Percentiles rank a stretch among this genome's conserved stretches.
Conservation (phyloP, 1,140 invertebrate species). For the Ostrea denselamellosa region DNA sequence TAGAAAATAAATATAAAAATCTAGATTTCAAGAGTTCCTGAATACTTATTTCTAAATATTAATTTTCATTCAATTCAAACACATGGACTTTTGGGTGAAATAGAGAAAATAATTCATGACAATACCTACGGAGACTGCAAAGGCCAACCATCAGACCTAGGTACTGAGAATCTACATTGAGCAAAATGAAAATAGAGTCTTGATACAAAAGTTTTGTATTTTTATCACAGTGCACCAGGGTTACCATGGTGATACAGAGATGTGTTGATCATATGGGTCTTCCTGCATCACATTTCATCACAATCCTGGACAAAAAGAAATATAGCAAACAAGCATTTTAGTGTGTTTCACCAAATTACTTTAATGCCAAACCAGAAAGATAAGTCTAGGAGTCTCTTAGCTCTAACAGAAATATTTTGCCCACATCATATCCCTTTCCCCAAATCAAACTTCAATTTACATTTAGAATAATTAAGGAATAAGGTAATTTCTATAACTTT, state of each 20-base stretch:
- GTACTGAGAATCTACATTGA: background rate
- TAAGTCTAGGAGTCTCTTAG: background rate
- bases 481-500: too few species aligned
- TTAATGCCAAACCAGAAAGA: background rate
- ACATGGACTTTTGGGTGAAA: background rate
- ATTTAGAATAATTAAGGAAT: too few species aligned
- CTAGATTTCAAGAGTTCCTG: background rate
- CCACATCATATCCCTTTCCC: too few species aligned
- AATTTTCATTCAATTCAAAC: background rate
- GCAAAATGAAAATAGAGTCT: constrained; percentile 25
- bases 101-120: background rate
- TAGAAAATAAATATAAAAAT: background rate
- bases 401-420: too few species aligned
- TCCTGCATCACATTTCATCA: background rate
- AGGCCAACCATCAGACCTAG: background rate
- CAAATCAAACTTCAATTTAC: too few species aligned
- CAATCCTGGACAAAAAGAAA: constrained; percentile 17
- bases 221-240: constrained; percentile 5
- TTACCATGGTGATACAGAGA: constrained; percentile 20
- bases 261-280: constrained; percentile 13
- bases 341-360: background rate
- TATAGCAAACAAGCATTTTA: background rate
- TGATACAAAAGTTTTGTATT: background rate
- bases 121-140: constrained; percentile 2
- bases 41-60: background rate